A percentile compares a stretch with the other conserved stretches of the same genome.
Evolutionary conservation across 1,140 invertebrate genomes (phyloP).

Genomic region (Ceratina japonica): DNA sequence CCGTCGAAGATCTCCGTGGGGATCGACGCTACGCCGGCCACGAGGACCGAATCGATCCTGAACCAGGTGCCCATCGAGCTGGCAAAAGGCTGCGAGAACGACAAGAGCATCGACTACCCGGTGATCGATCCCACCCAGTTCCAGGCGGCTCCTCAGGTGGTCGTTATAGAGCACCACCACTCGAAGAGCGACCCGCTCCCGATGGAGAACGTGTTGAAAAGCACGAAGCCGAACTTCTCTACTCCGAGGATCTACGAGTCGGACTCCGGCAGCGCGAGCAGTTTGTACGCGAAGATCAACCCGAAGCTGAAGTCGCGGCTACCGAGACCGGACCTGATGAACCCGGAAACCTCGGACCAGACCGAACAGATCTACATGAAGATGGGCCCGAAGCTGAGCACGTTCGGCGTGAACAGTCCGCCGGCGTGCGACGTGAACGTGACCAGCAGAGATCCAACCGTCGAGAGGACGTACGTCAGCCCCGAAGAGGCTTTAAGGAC

Average conservation of each 20-base stretch:
- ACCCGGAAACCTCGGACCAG: slow-evolving; percentile 40
- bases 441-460: slow-evolving; percentile 80
- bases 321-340: slow-evolving; percentile 48
- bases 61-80: slow-evolving; percentile 88
- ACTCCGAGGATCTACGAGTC: slow-evolving; percentile 71
- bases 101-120: slow-evolving; percentile 35
- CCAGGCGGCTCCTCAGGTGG: slow-evolving; percentile 67
- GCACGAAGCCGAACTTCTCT: slow-evolving; percentile 64
- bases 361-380: slow-evolving; percentile 70
- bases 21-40: slow-evolving; percentile 86
- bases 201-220: slow-evolving; percentile 69
- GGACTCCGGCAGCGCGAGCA: slow-evolving; percentile 74
- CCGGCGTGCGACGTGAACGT: slow-evolving; percentile 84
- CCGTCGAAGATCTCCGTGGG: slow-evolving; percentile 86
- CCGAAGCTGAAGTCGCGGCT: slow-evolving; percentile 72
- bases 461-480: slow-evolving; percentile 76
- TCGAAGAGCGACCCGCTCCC: slow-evolving; percentile 84
- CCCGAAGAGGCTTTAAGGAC: slow-evolving; percentile 86
- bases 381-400: slow-evolving; percentile 69
- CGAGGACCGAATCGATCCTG: slow-evolving; percentile 85
- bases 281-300: slow-evolving; percentile 76
- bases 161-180: slow-evolving; percentile 83
- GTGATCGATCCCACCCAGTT: slow-evolving; percentile 36
- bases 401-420: slow-evolving; percentile 74
- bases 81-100: slow-evolving; percentile 75